Evolutionary conservation across 53 echinoderm and acorn worm species (phyloP), one percentile per base, ranked within the genome.

Genomic region (Astropecten irregularis): DNA sequence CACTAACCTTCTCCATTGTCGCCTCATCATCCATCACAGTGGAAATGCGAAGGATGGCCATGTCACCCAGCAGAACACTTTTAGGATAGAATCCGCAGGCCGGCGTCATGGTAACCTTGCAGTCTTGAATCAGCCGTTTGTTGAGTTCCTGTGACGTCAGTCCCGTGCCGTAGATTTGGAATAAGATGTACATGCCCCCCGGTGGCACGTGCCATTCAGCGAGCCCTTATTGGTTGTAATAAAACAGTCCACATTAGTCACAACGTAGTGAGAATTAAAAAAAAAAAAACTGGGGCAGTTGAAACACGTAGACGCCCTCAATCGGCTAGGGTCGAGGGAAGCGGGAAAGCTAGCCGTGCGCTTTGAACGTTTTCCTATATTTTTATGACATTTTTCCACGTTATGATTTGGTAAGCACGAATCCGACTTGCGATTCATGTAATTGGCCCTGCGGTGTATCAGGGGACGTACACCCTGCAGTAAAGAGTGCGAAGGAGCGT

Each of bases 201-300:
- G 49, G 54, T 10, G 90, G 93, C 0, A 84, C 82, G 73, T 90
- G 67, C 93, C 93, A 93, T 56, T 90, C 88, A 29, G 93, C 93
- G 22, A 93, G 57, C 36, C 93, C 93, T 71, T 49, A n/a, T 30
- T 8, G 21, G 11, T 9, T n/a, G n/a, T n/a, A n/a, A n/a, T n/a
- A n/a, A n/a, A n/a, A n/a, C n/a, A n/a, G n/a, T n/a, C n/a, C n/a
- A n/a, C n/a, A n/a, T n/a, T n/a, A 14, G 26, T 21, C 1, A 55
- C 21, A 21, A 23, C 19, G 19, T 20, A 9, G 53, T 1, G 9
- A 0, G 0, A 6, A 52, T 22, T 1, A 2, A 1, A 52, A 52
- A 52, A 7, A 52, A 52, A 4, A 20, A 2, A 20, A 20, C 0
- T 18, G 49, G 19, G 4, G 19, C 15, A n/a, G n/a, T n/a, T 18